Percentiles rank a stretch among this genome's conserved stretches.
phyloP scores from a whole-genome alignment of 2,888 invertebrate species.

The Thysanoteuthis rhombus region DNA sequence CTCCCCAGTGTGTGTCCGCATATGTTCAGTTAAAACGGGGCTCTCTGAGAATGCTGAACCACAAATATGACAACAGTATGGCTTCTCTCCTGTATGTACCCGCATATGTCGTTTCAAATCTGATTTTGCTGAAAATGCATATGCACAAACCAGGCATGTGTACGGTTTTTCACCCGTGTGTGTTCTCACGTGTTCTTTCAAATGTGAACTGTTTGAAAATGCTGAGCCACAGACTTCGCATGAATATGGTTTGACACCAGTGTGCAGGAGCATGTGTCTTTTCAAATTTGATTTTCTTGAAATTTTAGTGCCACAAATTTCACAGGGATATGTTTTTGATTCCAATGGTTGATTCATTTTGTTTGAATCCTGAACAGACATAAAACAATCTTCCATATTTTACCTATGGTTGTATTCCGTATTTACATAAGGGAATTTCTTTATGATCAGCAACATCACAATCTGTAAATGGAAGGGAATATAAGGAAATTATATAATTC shows the following conservation, averaged over 20 bases:
- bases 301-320: no score
- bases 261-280: slow-evolving; percentile 24
- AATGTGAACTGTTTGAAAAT: neutral
- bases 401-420: no score
- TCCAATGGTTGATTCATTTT: no score
- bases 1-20: neutral
- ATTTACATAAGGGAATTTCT: no score
- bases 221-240: slow-evolving; percentile 28
- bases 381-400: no score
- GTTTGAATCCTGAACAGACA: no score
- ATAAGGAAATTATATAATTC: no score
- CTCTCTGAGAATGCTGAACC: neutral
- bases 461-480: no score
- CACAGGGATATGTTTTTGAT: no score
- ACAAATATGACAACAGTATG: neutral
- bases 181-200: slow-evolving; percentile 15
- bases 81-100: slow-evolving; percentile 29
- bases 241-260: neutral
- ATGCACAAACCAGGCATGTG: slow-evolving; percentile 23
- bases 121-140: slow-evolving; percentile 19
- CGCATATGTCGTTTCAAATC: slow-evolving; percentile 30
- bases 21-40: neutral
- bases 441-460: no score
- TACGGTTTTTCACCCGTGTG: slow-evolving; percentile 29
- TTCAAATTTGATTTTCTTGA: neutral